Evolutionary conservation across 2,797 vertebrate genomes (phyloP), one percentile per base, ranked within the genome.

Genomic region (Gouania willdenowi): DNA sequence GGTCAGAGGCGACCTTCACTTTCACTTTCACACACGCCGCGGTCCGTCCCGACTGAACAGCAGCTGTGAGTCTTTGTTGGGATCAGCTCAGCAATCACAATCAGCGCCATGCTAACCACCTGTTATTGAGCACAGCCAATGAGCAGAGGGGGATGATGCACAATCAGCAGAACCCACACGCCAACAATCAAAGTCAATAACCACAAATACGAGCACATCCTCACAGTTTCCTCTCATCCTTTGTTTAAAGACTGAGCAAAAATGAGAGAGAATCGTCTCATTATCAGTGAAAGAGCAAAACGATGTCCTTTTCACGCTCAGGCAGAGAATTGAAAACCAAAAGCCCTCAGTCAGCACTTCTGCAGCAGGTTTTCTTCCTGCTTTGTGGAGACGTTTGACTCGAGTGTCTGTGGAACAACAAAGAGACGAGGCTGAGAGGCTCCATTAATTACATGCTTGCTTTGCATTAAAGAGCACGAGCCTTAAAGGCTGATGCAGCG

Each of bases 401-500:
- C 73, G 81, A 85, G 75, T 81, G 83, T 84, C 81, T 84, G 79
- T 79, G 44, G 76, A 80, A 82, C 83, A 86, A 84, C 85, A 83
- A 86, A 87, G 84, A 79, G 78, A 80, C 78, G 52, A 66, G 76
- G 71, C 65, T 76, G 75, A 77, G 77, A 82, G 79, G 66, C 56
- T 82, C 78, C 85, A 83, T 85, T 85, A 86, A 83, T 85, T 84
- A 86, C 80, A 82, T 80, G 80, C 84, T 86, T 83, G 80, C 81
- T 85, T 83, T 83, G 83, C 81, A 81, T 79, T 73, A 75, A 75
- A 72, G 78, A 56, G n/a, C 81, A 71, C 47, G 77, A 81, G 69
- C 65, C 73, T 66, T 30, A 65, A 63, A 74, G 79, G 72, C 75
- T 79, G 73, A 82, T 72, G 59, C 70, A 64, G 72, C 51, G 29